A percentile compares a stretch with the other conserved stretches of the same genome.
These are phyloP conservation scores for Monodelphis domestica DNA, from an alignment of 2,797 vertebrate genomes.

Conservation along the genomic window DNA sequence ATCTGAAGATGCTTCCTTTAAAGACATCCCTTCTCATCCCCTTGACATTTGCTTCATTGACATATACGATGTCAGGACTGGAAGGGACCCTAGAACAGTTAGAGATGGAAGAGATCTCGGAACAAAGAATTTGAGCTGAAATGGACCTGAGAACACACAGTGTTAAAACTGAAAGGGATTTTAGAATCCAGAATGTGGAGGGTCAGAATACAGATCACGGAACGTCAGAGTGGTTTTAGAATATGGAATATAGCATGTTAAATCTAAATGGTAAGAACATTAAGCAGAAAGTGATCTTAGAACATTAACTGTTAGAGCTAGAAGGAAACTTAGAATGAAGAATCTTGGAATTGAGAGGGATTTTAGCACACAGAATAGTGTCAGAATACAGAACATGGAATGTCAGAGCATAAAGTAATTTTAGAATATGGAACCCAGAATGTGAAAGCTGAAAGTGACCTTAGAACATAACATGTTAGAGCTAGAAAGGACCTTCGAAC, in stretches of 20 bases:
- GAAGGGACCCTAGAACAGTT: neutral
- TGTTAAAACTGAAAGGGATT: neutral
- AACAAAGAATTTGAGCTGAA: neutral
- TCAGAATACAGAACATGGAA: neutral
- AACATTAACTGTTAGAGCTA: neutral
- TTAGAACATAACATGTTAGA: neutral
- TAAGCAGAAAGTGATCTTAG: neutral
- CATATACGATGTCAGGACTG: neutral
- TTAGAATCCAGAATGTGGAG: neutral
- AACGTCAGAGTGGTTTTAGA: neutral
- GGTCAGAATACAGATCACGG: neutral
- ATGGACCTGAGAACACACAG: no score
- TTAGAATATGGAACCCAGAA: neutral
- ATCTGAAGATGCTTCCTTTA: neutral
- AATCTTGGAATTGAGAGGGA: neutral
- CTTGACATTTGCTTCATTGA: neutral
- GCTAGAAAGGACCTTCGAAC: neutral
- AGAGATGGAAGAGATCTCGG: neutral
- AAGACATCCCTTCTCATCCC: neutral
- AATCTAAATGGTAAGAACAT: no score
- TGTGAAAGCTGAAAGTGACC: neutral
- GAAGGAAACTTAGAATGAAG: neutral
- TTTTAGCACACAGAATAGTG: neutral
- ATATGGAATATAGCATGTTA: neutral
- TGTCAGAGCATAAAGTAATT: neutral